These are phyloP conservation scores for Myotis planiceps DNA, from an alignment of 2,797 vertebrate genomes.

Conservation along the genomic window DNA sequence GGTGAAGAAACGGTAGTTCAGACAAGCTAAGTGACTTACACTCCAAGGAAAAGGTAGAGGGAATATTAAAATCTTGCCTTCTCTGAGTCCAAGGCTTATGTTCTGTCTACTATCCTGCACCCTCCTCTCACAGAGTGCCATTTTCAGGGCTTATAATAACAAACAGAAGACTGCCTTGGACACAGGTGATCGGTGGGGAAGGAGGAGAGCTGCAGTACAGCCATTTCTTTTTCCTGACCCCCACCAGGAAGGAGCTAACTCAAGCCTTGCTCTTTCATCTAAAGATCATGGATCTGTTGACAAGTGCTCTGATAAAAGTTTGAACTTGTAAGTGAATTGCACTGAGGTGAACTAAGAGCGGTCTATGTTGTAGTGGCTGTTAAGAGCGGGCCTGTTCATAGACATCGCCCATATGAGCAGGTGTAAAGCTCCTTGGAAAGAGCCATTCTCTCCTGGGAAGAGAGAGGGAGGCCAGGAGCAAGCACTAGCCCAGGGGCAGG, in stretches of 20 bases:
- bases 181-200: not conserved
- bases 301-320: not conserved
- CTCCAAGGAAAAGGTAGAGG: not conserved
- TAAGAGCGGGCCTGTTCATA: not conserved
- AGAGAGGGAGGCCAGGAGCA: not conserved
- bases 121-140: not conserved
- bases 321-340: not conserved
- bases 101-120: not conserved
- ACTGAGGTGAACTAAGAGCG: not conserved
- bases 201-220: not conserved
- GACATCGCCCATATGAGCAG: not conserved
- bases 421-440: not conserved
- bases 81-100: not conserved
- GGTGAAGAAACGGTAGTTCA: constrained; percentile 25
- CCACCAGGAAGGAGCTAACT: not conserved
- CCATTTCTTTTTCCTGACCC: not conserved
- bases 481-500: not conserved
- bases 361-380: not conserved
- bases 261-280: not conserved
- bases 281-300: not conserved
- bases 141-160: not conserved
- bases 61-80: not conserved
- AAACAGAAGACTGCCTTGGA: not conserved
- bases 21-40: not conserved
- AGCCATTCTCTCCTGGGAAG: not conserved